Conservation (phyloP, 2,888 invertebrate genomes). For the Oscheius sp. region DNA sequence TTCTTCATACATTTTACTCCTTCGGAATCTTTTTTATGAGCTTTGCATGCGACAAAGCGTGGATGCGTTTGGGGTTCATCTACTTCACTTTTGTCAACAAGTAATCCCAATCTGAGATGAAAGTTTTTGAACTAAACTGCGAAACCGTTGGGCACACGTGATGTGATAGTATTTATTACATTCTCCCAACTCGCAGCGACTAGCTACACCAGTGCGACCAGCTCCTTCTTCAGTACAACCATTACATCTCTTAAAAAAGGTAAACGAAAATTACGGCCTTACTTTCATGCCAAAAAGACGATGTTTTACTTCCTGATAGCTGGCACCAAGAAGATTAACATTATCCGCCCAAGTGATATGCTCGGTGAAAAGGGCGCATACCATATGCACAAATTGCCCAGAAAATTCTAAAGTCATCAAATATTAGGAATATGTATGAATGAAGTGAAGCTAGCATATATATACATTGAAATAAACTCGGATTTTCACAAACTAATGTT, state of each 20-base stretch:
- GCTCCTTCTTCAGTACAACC: constrained; percentile 88
- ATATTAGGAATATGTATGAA: not conserved
- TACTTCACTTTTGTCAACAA: constrained; percentile 58
- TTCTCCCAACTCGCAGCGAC: constrained; percentile 97
- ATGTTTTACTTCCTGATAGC: constrained; percentile 96
- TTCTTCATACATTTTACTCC: constrained; percentile 44
- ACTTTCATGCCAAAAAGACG: constrained; percentile 91
- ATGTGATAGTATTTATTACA: constrained; percentile 97
- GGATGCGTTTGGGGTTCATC: constrained; percentile 41
- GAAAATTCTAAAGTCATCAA: constrained; percentile 66
- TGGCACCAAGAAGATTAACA: constrained; percentile 88
- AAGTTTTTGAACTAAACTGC: not conserved
- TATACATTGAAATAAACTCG: not conserved
- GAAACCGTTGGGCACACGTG: constrained; percentile 80
- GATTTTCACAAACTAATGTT: not conserved
- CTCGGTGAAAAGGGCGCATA: constrained; percentile 96
- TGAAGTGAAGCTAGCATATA: too few species aligned
- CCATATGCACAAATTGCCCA: constrained; percentile 89
- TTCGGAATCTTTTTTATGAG: constrained; percentile 55
- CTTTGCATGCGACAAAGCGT: constrained; percentile 63
- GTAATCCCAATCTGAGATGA: constrained; percentile 59
- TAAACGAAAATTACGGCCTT: constrained; percentile 18
- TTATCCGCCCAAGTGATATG: constrained; percentile 96
- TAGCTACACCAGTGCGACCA: constrained; percentile 92
- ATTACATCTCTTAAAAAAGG: constrained; percentile 80